Conservation (phyloP, 2,113 vertebrate genomes). For the Connochaetes taurinus region DNA sequence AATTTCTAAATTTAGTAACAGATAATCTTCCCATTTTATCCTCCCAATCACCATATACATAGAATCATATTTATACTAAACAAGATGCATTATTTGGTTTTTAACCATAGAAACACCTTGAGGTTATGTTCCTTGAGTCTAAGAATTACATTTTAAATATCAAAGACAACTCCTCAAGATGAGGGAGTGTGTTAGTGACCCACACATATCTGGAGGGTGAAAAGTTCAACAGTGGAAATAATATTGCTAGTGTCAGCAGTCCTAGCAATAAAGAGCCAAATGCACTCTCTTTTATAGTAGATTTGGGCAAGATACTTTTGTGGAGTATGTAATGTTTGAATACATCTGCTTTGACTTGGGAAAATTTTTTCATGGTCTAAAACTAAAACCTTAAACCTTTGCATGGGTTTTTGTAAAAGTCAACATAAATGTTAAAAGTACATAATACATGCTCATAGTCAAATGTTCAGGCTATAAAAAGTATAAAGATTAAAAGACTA, state of each 20-base stretch:
- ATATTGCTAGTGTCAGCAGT: neutral
- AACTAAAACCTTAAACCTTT: neutral
- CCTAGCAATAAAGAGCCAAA: neutral
- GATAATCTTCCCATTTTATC: slow-evolving; percentile 42
- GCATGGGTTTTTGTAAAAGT: neutral
- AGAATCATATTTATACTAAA: neutral
- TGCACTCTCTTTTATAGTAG: neutral
- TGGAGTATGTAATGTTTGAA: neutral
- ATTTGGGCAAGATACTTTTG: neutral
- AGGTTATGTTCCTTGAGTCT: neutral
- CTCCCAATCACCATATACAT: neutral
- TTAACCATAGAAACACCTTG: neutral
- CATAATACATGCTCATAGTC: neutral
- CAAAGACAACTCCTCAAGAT: slow-evolving; percentile 5
- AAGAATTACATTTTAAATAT: slow-evolving; percentile 33
- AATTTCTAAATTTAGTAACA: slow-evolving; percentile 53
- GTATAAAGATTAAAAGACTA: neutral
- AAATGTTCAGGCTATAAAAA: neutral
- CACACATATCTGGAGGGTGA: neutral
- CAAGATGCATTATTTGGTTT: neutral
- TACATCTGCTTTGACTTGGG: neutral
- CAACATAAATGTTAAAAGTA: neutral
- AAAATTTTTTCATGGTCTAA: neutral
- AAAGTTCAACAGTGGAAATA: slow-evolving; percentile 8
- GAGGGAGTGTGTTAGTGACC: neutral